phyloP scores from a whole-genome alignment of 2,797 vertebrate species.

The Lagodon rhomboides region DNA sequence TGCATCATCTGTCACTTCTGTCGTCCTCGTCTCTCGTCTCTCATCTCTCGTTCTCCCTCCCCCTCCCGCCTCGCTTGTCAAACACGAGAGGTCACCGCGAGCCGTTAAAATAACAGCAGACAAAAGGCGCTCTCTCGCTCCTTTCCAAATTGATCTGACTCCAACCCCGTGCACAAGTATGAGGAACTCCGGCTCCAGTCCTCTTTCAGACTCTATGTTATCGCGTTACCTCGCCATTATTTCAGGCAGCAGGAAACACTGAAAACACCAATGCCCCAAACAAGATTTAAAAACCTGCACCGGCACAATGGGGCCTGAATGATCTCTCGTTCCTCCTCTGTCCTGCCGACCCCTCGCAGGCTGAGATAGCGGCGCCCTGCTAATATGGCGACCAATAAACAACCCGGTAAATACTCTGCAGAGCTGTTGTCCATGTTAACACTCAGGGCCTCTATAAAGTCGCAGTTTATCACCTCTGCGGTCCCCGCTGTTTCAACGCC shows the following conservation, averaged over 20 bases:
- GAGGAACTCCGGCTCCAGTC: slow-evolving; percentile 9
- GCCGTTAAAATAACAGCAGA: slow-evolving; percentile 40
- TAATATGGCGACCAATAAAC: slow-evolving; percentile 66
- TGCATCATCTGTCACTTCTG: slow-evolving; percentile 63
- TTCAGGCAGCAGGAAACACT: slow-evolving; percentile 49
- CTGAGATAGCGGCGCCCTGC: slow-evolving; percentile 54
- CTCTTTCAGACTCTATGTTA: slow-evolving; percentile 39
- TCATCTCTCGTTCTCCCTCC: slow-evolving; percentile 10
- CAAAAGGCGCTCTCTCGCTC: slow-evolving; percentile 45
- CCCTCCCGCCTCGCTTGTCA: slow-evolving; percentile 50
- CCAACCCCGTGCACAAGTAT: slow-evolving; percentile 18
- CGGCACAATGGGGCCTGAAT: slow-evolving; percentile 21
- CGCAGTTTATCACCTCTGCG: slow-evolving; percentile 27
- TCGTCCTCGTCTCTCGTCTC: slow-evolving; percentile 19
- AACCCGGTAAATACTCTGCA: slow-evolving; percentile 56
- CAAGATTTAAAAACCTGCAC: slow-evolving; percentile 22
- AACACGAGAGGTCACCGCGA: slow-evolving; percentile 72
- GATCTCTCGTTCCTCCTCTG: slow-evolving; percentile 6
- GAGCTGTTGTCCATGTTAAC: slow-evolving; percentile 55
- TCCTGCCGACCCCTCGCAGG: slow-evolving; percentile 41
- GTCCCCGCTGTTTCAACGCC: slow-evolving; percentile 3
- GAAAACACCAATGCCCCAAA: slow-evolving; percentile 27
- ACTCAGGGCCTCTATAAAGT: slow-evolving; percentile 43
- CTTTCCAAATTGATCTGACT: neutral
- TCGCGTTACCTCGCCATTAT: slow-evolving; percentile 48